Percentiles rank a stretch among this genome's conserved stretches.
These are phyloP conservation scores for Crypturellus undulatus DNA, from an alignment of 2,113 vertebrate genomes.

Conservation along the genomic window DNA sequence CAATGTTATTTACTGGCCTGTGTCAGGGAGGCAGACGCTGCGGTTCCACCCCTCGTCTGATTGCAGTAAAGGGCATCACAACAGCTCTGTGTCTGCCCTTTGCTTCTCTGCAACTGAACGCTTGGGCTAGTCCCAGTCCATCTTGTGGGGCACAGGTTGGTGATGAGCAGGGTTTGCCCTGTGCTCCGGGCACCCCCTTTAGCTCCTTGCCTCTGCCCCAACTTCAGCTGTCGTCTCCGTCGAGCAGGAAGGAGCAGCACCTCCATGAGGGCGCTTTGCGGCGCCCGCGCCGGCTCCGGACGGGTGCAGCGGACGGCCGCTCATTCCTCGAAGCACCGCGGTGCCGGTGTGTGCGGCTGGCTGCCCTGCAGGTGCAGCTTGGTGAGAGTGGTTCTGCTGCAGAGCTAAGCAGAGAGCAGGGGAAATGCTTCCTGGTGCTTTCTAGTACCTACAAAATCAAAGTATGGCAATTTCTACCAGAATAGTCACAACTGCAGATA, in stretches of 20 bases:
- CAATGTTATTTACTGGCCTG: background rate
- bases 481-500: background rate
- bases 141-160: background rate
- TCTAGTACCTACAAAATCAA: background rate
- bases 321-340: fast-evolving
- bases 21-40: background rate
- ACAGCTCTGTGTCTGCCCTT: background rate
- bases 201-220: background rate
- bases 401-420: background rate
- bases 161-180: background rate
- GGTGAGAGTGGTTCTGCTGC: background rate
- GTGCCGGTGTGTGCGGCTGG: fast-evolving
- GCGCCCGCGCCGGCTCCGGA: fast-evolving
- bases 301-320: background rate
- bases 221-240: background rate
- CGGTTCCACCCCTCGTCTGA: background rate
- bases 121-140: background rate
- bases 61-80: background rate
- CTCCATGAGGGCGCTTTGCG: background rate
- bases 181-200: background rate
- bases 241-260: background rate
- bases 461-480: background rate
- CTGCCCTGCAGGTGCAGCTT: background rate
- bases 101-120: background rate
- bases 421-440: background rate